phyloP scores from a whole-genome alignment of 1,140 invertebrate genomes.

The Lepidurus packardi region DNA sequence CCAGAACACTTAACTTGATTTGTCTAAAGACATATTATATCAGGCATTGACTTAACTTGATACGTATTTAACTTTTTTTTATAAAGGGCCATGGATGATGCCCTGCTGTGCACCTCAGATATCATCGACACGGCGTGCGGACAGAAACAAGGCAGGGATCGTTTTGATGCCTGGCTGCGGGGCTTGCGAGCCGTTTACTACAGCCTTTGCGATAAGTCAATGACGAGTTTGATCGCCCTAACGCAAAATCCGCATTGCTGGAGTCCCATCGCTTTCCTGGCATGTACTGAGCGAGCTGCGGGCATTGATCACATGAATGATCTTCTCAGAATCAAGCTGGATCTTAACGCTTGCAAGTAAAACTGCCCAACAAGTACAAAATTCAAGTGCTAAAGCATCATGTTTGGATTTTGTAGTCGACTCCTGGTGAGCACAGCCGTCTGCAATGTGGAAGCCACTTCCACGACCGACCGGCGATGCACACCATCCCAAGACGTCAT shows the following conservation, averaged over 20 bases:
- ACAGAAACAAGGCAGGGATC: slow-evolving; percentile 31
- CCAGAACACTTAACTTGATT: too few species aligned
- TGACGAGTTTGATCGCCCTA: slow-evolving; percentile 21
- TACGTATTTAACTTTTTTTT: too few species aligned
- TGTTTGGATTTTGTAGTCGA: slow-evolving; percentile 23
- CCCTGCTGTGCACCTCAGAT: slow-evolving; percentile 36
- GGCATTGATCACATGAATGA: slow-evolving; percentile 37
- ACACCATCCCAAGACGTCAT: slow-evolving; percentile 24
- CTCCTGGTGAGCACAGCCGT: slow-evolving; percentile 29
- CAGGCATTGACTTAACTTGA: too few species aligned
- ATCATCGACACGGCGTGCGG: slow-evolving; percentile 35
- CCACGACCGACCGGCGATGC: slow-evolving; percentile 23
- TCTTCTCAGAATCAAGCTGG: slow-evolving; percentile 36
- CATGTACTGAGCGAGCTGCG: slow-evolving; percentile 35
- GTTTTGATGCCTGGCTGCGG: slow-evolving; percentile 35
- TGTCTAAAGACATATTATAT: too few species aligned
- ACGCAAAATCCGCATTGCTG: slow-evolving; percentile 35
- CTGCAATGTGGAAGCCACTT: slow-evolving; percentile 32
- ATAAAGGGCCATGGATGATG: slow-evolving; percentile 35
- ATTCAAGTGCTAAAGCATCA: not conserved
- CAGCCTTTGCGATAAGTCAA: slow-evolving; percentile 31
- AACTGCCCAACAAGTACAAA: not conserved
- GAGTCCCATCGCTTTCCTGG: slow-evolving; percentile 35
- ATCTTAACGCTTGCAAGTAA: slow-evolving; percentile 36
- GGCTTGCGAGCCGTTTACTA: slow-evolving; percentile 36